Evolutionary conservation across 2,888 invertebrate species (phyloP).

Genomic region (Theretra japonica): DNA sequence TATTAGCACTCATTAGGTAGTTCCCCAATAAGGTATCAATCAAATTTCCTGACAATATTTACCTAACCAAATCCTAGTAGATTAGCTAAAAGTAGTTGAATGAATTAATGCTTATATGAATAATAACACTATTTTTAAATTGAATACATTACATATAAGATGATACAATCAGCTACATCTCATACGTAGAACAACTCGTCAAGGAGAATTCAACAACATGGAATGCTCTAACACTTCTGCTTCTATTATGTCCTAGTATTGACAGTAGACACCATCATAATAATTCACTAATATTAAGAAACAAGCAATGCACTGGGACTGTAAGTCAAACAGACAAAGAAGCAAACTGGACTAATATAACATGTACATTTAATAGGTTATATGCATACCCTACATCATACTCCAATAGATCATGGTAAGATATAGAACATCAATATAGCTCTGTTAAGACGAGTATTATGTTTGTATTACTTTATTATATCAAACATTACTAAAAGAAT

Average conservation of each 20-base stretch:
- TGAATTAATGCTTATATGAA: constrained; percentile 58
- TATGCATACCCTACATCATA: constrained; percentile 5
- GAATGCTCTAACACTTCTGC: constrained; percentile 72
- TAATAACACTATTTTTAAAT: constrained; percentile 63
- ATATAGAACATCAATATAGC: background rate
- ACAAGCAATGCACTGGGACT: constrained; percentile 65
- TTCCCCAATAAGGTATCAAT: constrained; percentile 17
- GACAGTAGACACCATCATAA: constrained; percentile 39
- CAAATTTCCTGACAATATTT: constrained; percentile 39
- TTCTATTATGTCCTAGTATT: constrained; percentile 43
- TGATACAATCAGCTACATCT: constrained; percentile 59
- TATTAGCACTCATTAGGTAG: background rate
- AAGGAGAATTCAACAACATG: constrained; percentile 65
- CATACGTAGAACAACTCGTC: constrained; percentile 55
- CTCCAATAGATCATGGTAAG: background rate
- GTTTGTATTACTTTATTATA: background rate
- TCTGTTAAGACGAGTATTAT: constrained; percentile 1
- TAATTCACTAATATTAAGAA: constrained; percentile 63
- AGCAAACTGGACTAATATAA: constrained; percentile 26
- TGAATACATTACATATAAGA: constrained; percentile 59
- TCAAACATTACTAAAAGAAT: background rate
- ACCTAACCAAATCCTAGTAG: constrained; percentile 45
- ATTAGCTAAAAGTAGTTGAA: constrained; percentile 46
- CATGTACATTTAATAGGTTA: constrained; percentile 19
- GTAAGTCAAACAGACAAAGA: constrained; percentile 50